These are phyloP conservation scores for Oryzias curvinotus DNA, from an alignment of 2,113 vertebrate genomes.

Conservation along the genomic window DNA sequence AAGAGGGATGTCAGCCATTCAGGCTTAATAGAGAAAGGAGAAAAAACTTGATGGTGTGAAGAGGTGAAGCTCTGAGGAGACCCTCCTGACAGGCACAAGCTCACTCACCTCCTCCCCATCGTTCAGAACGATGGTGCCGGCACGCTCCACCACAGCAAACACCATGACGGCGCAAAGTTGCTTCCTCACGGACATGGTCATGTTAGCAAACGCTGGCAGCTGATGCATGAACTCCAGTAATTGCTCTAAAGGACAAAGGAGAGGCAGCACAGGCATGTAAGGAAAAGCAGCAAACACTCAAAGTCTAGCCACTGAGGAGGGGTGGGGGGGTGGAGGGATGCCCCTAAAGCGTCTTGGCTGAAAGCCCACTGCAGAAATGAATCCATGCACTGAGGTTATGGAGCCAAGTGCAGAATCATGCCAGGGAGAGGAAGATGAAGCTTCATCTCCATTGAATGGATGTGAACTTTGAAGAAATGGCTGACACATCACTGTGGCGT, in stretches of 20 bases:
- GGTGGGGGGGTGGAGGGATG: constrained; percentile 5
- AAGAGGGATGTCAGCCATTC: constrained; percentile 42
- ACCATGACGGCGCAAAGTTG: constrained; percentile 99
- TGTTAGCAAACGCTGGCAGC: constrained; percentile 96
- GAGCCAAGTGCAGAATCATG: constrained; percentile 32
- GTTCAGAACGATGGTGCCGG: constrained; percentile 94
- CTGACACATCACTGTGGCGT: constrained; percentile 37
- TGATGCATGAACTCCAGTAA: constrained; percentile 99
- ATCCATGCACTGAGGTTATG: constrained; percentile 22
- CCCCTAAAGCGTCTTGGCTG: constrained; percentile 11
- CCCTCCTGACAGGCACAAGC: neutral
- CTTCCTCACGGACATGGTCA: constrained; percentile 98
- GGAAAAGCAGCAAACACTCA: constrained; percentile 17
- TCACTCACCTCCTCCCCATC: constrained; percentile 94
- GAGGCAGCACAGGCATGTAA: constrained; percentile 9
- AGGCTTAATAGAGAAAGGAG: constrained; percentile 66
- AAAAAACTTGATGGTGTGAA: constrained; percentile 42
- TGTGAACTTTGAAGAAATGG: constrained; percentile 17
- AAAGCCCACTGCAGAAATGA: constrained; percentile 28
- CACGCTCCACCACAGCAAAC: constrained; percentile 95
- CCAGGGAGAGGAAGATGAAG: constrained; percentile 11
- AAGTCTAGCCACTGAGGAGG: constrained; percentile 10
- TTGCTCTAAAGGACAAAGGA: constrained; percentile 84
- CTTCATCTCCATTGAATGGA: constrained; percentile 49
- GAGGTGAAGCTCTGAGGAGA: constrained; percentile 14